Base-by-base conservation (phyloP, 2,113 vertebrate genomes). In the Manacus vitellinus region DNA sequence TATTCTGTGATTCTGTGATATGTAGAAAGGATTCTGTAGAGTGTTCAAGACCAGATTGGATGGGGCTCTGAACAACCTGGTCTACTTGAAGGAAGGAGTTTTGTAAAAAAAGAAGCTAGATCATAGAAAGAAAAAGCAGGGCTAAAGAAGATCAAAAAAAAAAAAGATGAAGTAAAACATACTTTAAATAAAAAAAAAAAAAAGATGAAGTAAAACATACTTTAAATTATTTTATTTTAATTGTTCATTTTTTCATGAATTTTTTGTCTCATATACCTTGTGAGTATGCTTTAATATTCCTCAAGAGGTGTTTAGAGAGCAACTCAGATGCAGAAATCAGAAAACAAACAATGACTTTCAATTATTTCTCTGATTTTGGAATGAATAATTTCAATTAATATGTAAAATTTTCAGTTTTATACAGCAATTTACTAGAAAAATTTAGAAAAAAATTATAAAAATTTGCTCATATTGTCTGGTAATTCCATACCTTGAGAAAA, bases 161-260 rank as follows among this genome's bases (percentile, higher is more conserved):
- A 9, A 12, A 67, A 24, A 46, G 5, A 14, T 12, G 33, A 9
- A 39, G 14, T 1, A 30, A n/a, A 10, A 35, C 46, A 18, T 0
- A 1, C 5, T 73, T 83, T 12, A 12, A 73, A 56, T 31, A 35
- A 44, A 73, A 59, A 21, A 39, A 39, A 49, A 61, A 9, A 12
- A 67, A 24, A 46, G 5, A 14, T 12, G 33, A 9, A 39, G 14
- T 1, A 30, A n/a, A 10, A 35, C 46, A 18, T 0, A 1, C 5
- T 73, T 83, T 12, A 12, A 73, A 56, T 31, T 20, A 0, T 47
- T 84, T 28, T 4, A 17, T 82, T 79, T 44, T 52, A 76, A 56
- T 77, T 66, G 1, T 20, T 49, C 4, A 3, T 0, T 43, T 62
- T 89, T 43, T 92, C 8, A n/a, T 22, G 8, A 47, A 18, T 61